Percentiles rank a stretch among this genome's conserved stretches.
These are phyloP conservation scores for Villa cingulata DNA, from an alignment of 2,888 invertebrate genomes.

Conservation along the genomic window DNA sequence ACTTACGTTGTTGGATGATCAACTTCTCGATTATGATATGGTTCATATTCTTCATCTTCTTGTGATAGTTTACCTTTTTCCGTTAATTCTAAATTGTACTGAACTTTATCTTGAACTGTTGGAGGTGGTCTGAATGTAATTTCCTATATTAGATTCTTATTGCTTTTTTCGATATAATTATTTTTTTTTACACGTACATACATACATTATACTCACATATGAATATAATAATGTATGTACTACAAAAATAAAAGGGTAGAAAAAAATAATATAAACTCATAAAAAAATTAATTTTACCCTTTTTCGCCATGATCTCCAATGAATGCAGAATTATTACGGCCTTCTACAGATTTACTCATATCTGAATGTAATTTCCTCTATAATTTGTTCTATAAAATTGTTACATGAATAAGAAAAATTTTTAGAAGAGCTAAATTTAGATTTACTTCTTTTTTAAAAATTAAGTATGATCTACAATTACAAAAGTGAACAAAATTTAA, in stretches of 20 bases:
- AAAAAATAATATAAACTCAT: no score
- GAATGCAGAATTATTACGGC: slow-evolving; percentile 31
- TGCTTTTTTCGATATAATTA: not conserved
- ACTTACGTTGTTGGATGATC: slow-evolving; percentile 60
- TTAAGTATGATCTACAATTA: no score
- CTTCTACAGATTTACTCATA: slow-evolving; percentile 16
- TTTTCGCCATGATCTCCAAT: slow-evolving; percentile 27
- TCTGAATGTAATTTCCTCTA: no score
- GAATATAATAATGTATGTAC: no score
- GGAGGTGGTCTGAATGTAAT: not conserved
- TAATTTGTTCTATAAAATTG: no score
- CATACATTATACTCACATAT: no score
- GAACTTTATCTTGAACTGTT: slow-evolving; percentile 3
- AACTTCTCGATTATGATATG: slow-evolving; percentile 51
- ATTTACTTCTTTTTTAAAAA: no score
- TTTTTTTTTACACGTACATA: not conserved
- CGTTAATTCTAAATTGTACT: slow-evolving; percentile 28
- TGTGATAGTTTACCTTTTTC: slow-evolving; percentile 25
- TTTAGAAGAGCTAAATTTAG: no score
- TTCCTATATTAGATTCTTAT: not conserved
- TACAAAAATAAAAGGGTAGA: no score
- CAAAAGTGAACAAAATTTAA: no score
- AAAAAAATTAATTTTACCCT: slow-evolving; percentile 14
- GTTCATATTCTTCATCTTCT: slow-evolving; percentile 43
- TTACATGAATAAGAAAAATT: no score